Evolutionary conservation across 2,797 vertebrate genomes (phyloP), one percentile per base, ranked within the genome.

Genomic region (Halcyon smyrnensis): DNA sequence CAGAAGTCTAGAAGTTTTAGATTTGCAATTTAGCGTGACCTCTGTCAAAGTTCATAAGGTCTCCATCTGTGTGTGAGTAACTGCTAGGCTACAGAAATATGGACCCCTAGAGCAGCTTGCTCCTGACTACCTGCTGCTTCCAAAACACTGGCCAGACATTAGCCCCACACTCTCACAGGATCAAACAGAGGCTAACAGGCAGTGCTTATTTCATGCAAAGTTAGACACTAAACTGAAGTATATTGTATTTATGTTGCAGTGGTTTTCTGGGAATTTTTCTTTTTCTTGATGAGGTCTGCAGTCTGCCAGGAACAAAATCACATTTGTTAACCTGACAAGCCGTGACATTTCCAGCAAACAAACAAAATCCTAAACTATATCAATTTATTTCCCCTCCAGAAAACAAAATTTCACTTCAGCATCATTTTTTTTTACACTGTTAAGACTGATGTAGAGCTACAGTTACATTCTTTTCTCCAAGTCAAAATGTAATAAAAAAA

Each of bases 91-190:
- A 98, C 98, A 98, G 98, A 98, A 97, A 98, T 98, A 98, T 98
- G 99, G 98, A 99, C 98, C 98, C 98, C 98, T 95, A 98, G 97
- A 99, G 98, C 98, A 98, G 99, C 98, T 98, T 99, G 98, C 98
- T 98, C 98, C 98, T 97, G 99, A 98, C 99, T 99, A 98, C 99
- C 99, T 99, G 99, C 99, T 99, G 99, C 98, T 99, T 98, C 98
- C 98, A 98, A 99, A 99, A 99, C 99, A 99, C 98, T 98, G 98
- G 98, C 98, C 99, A 99, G 99, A 99, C 99, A 98, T 98, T 97
- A 99, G 99, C 98, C 98, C 98, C 96, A 97, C 98, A 97, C 98
- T 98, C 98, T 98, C 98, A 98, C 98, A 98, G 98, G 99, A 99
- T 99, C 99, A 99, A 99, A 99, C 98, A 97, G 98, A 97, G 98